These are phyloP conservation scores for Atherinomorus stipes DNA, from an alignment of 2,113 vertebrate species.

Conservation along the genomic window DNA sequence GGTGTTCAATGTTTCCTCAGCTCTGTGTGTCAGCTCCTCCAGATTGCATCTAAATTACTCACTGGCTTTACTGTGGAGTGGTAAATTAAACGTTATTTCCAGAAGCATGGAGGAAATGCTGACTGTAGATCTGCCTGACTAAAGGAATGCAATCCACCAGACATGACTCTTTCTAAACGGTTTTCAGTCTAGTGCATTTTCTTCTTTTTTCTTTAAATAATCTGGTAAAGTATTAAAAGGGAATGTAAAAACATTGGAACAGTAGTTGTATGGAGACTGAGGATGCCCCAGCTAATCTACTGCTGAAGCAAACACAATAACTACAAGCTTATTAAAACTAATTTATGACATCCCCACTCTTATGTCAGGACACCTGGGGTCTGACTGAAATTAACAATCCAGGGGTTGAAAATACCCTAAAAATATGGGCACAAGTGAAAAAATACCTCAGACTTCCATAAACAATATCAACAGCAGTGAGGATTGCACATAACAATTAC, in stretches of 20 bases:
- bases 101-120: slow-evolving; percentile 41
- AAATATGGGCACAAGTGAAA: too few species aligned
- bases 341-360: too few species aligned
- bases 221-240: not conserved
- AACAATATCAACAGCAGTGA: too few species aligned
- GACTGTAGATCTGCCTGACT: slow-evolving; percentile 5
- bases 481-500: too few species aligned
- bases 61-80: slow-evolving; percentile 24
- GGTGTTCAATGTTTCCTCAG: slow-evolving; percentile 49
- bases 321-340: not conserved
- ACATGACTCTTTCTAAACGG: slow-evolving; percentile 24
- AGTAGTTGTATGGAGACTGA: accelerated
- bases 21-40: slow-evolving; percentile 31
- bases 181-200: not conserved
- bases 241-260: slow-evolving; percentile 3
- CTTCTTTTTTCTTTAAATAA: slow-evolving; percentile 8
- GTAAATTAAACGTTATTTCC: slow-evolving; percentile 42
- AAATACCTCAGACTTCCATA: too few species aligned
- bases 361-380: too few species aligned
- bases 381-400: too few species aligned
- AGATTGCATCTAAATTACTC: slow-evolving; percentile 60
- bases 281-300: not conserved
- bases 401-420: too few species aligned
- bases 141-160: slow-evolving; percentile 30
- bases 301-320: not conserved